Percentiles rank a stretch among this genome's conserved stretches.
Conservation (phyloP, 2,888 invertebrate genomes). For the Heteropelma amictum region DNA sequence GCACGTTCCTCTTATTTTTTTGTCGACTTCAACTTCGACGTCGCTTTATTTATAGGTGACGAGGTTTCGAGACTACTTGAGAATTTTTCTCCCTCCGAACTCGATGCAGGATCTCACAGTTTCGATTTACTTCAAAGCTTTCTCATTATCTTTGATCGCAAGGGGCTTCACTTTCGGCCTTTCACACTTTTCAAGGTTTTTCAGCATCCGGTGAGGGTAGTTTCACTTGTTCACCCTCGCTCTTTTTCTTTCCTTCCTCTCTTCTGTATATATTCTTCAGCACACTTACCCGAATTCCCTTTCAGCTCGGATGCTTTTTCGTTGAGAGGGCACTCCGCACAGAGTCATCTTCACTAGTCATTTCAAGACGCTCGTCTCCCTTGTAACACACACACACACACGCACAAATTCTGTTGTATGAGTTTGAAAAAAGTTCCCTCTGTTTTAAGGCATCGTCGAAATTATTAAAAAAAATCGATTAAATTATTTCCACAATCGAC, state of each 20-base stretch:
- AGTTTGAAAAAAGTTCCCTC: too few relatives aligned
- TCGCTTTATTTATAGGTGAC: neutral
- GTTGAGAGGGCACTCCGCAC: neutral
- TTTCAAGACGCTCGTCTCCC: slow-evolving; percentile 7
- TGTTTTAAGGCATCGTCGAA: too few relatives aligned
- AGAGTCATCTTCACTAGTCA: slow-evolving; percentile 10
- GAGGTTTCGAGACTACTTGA: neutral
- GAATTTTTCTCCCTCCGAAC: neutral
- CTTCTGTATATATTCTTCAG: neutral
- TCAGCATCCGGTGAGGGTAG: neutral
- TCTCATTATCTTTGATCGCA: neutral
- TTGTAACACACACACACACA: too few relatives aligned
- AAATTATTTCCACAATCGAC: too few relatives aligned
- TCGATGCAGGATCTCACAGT: slow-evolving; percentile 7
- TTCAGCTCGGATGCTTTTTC: slow-evolving; percentile 28
- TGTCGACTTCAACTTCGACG: neutral
- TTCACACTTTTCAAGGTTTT: slow-evolving; percentile 31
- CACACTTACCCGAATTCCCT: slow-evolving; percentile 14
- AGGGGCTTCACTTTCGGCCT: neutral
- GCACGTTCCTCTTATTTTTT: neutral
- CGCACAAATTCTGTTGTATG: too few relatives aligned
- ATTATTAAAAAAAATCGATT: too few relatives aligned
- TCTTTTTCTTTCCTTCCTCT: neutral
- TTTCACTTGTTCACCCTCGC: neutral
- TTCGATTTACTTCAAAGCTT: slow-evolving; percentile 1